phyloP scores from a whole-genome alignment of 2,113 vertebrate genomes.

The Ammodytes marinus region DNA sequence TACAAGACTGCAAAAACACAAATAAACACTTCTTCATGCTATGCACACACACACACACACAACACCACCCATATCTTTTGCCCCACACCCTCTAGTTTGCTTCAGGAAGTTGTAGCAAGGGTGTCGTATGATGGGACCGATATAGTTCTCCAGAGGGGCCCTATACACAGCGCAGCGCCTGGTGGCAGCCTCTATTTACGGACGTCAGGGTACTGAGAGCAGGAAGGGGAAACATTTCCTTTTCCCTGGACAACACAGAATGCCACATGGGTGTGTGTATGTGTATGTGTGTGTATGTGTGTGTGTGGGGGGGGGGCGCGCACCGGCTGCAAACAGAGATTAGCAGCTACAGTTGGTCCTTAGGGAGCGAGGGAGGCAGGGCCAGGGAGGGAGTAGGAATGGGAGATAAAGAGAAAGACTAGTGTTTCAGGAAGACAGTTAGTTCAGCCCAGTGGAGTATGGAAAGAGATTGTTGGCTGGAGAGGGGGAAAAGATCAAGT shows the following conservation, averaged over 20 bases:
- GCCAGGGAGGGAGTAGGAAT: constrained; percentile 5
- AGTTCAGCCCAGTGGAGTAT: constrained; percentile 38
- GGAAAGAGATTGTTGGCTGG: constrained; percentile 18
- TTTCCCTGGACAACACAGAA: constrained; percentile 72
- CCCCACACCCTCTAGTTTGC: constrained; percentile 48
- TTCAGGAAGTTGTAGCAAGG: constrained; percentile 69
- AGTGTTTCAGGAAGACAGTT: constrained; percentile 39
- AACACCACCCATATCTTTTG: constrained; percentile 36
- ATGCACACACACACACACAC: neutral
- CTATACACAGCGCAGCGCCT: constrained; percentile 24
- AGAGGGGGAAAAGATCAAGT: constrained; percentile 1
- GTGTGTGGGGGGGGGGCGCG: neutral
- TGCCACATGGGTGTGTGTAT: constrained; percentile 54
- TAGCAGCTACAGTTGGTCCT: constrained; percentile 66
- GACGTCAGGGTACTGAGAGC: constrained; percentile 63
- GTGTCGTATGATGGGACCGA: constrained; percentile 67
- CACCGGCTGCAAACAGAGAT: constrained; percentile 77
- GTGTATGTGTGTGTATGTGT: too few relatives aligned
- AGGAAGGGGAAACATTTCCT: constrained; percentile 77
- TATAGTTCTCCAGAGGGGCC: constrained; percentile 63
- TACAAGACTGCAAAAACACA: constrained; percentile 14
- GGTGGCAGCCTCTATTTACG: constrained; percentile 76
- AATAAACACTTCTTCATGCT: constrained; percentile 18
- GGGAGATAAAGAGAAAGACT: constrained; percentile 46
- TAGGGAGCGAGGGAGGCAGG: constrained; percentile 20